These are phyloP conservation scores for Solenopsis invicta DNA, from an alignment of 1,140 invertebrate genomes.

Conservation along the genomic window DNA sequence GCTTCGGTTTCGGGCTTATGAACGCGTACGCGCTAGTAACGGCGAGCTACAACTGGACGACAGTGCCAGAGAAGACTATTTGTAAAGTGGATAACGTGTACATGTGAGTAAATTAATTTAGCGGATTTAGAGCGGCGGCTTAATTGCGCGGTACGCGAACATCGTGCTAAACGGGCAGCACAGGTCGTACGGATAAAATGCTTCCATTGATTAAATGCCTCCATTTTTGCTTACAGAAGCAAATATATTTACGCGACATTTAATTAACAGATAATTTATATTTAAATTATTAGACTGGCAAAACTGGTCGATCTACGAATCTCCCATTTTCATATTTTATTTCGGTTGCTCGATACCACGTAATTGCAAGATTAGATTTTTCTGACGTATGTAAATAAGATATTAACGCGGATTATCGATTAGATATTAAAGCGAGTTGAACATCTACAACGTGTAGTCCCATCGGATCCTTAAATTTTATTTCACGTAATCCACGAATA, in stretches of 20 bases:
- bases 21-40: constrained; percentile 93
- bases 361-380: neutral
- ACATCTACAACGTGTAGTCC: neutral
- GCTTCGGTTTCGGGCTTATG: constrained; percentile 97
- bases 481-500: neutral
- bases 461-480: constrained; percentile 20
- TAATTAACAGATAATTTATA: neutral
- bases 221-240: neutral
- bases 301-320: neutral
- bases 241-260: neutral
- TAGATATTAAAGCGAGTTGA: neutral
- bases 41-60: constrained; percentile 92
- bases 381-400: neutral
- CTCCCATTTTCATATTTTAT: neutral
- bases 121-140: constrained; percentile 8
- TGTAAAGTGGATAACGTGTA: constrained; percentile 85
- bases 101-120: constrained; percentile 59
- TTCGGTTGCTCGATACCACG: neutral
- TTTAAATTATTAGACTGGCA: neutral
- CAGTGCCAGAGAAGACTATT: constrained; percentile 91
- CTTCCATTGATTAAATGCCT: constrained; percentile 34
- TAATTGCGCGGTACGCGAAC: constrained; percentile 9
- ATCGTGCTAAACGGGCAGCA: neutral
- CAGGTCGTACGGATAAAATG: constrained; percentile 28
- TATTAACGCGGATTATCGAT: neutral